Conservation (phyloP, 2,113 vertebrate species). For the Caretta caretta region DNA sequence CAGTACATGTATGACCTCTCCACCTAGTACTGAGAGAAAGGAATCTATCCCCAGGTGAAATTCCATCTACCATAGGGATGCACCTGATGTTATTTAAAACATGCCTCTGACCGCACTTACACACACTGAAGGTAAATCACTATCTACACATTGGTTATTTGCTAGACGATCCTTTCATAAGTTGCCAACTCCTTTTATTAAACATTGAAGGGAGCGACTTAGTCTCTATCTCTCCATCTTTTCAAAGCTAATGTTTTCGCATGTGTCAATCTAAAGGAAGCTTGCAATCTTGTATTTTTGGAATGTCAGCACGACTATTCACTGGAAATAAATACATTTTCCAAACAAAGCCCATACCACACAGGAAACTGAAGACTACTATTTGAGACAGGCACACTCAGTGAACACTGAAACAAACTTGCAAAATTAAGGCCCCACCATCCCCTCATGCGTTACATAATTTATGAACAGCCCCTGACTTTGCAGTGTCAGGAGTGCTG, state of each 20-base stretch:
- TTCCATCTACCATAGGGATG: fast-evolving
- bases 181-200: no score
- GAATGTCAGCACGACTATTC: neutral
- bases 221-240: neutral
- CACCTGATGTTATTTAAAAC: neutral
- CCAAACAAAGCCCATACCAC: neutral
- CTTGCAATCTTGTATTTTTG: neutral
- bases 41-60: neutral
- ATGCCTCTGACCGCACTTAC: neutral
- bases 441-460: neutral
- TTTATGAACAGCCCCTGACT: neutral
- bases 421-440: neutral
- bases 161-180: no score
- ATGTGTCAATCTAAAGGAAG: neutral
- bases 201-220: no score
- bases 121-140: neutral
- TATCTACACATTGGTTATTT: neutral
- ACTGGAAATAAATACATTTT: neutral
- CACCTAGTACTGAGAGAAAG: neutral
- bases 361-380: neutral
- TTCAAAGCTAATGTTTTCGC: neutral
- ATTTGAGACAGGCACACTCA: neutral
- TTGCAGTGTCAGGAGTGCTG: neutral
- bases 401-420: no score
- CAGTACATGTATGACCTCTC: neutral